These are phyloP conservation scores for Xestoiulus laeticollis DNA, from an alignment of 2,888 invertebrate genomes.

Conservation along the genomic window DNA sequence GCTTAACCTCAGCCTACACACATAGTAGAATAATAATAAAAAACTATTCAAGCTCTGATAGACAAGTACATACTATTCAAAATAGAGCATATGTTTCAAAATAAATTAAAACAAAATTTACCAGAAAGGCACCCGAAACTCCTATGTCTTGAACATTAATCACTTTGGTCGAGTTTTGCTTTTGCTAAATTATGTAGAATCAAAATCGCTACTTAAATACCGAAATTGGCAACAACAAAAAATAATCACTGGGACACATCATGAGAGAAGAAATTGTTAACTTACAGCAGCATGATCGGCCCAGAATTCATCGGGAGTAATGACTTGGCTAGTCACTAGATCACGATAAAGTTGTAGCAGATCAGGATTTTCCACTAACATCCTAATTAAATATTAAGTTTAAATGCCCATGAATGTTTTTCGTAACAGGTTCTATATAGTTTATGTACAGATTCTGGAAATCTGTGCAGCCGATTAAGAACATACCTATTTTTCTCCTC, in stretches of 20 bases:
- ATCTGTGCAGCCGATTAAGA: too few relatives aligned
- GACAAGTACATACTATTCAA: not conserved
- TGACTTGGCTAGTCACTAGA: constrained; percentile 93
- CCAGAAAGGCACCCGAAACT: constrained; percentile 73
- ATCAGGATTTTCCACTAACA: constrained; percentile 88
- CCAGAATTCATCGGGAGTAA: constrained; percentile 99
- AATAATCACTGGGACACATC: not conserved
- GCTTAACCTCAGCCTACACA: constrained; percentile 91
- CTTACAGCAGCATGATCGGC: constrained; percentile 76
- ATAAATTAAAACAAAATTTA: constrained; percentile 60
- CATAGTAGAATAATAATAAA: not conserved
- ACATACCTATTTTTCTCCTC: constrained; percentile 82
- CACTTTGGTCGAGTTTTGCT: constrained; percentile 65
- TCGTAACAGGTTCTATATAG: too few relatives aligned
- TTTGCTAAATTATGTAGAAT: constrained; percentile 42
- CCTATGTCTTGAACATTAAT: constrained; percentile 82
- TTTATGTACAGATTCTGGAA: too few relatives aligned
- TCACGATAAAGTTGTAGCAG: constrained; percentile 95
- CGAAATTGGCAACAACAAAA: not conserved
- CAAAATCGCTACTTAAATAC: not conserved
- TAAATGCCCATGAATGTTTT: too few relatives aligned
- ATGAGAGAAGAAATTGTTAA: not conserved
- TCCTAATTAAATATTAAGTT: constrained; percentile 66
- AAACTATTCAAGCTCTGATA: not conserved
- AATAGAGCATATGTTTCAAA: not conserved